Evolutionary conservation across 2,888 invertebrate genomes (phyloP), one percentile per base, ranked within the genome.

Genomic region (Linyphia triangularis): DNA sequence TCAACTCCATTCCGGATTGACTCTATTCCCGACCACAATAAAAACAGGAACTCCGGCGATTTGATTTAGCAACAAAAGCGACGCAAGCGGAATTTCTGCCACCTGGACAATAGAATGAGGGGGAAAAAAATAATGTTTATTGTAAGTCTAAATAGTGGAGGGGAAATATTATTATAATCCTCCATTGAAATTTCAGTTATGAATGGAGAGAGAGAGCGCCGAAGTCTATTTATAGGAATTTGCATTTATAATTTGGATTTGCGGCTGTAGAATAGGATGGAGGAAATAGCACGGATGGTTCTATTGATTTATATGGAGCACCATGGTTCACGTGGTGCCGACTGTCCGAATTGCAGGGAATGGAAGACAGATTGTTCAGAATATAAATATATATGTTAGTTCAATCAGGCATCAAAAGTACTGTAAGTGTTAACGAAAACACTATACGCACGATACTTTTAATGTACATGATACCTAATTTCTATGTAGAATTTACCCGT

Each of bases 171-270:
- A 61, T 77, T 37, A 63, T 77, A 77, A 77, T 77, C 63, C 51
- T 51, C n/a, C 63, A 59, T 40, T 40, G 37, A 5, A 51, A 51
- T 51, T 16, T n/a, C 2, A n/a, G 51, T 10, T 51, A 51, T 51
- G 16, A 51, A 51, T 5, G n/a, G 51, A 3, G 4, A 51, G 51
- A n/a, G n/a, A n/a, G n/a, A n/a, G 37, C n/a, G 63, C 10, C 24
- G 69, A 43, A 26, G 33, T 57, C 57, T 37, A 69, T 81, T 81
- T 69, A 43, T 65, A 24, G 72, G 37, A 82, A 13, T 82, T 59
- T 82, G 82, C 70, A 82, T 82, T 82, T 82, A 82, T 82, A 82
- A 82, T 82, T 26, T 43, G 22, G 43, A 37, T 28, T n/a, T 30
- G n/a, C 16, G 43, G 33, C 69, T 57, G 61, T 67, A 28, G 19